Conservation (phyloP, 2,797 vertebrate genomes). For the Onychomys leucogaster region DNA sequence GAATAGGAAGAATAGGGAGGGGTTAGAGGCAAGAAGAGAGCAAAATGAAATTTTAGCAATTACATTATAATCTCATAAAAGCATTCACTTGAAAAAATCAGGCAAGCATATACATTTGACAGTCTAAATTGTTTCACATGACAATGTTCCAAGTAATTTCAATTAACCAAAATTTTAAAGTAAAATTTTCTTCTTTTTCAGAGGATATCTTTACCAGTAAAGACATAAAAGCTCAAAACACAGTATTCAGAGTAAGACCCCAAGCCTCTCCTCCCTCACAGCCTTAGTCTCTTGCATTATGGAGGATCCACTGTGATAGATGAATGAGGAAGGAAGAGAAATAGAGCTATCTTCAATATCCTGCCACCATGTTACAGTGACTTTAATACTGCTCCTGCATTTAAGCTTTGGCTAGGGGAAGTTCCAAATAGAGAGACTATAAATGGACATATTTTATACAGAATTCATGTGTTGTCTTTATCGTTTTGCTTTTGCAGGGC, state of each 20-base stretch:
- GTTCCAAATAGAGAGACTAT: not conserved
- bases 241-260: not conserved
- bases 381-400: too few relatives aligned
- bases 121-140: not conserved
- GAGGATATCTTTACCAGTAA: not conserved
- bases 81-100: not conserved
- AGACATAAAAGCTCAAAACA: not conserved
- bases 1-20: too few relatives aligned
- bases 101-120: not conserved
- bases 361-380: not conserved
- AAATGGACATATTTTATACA: not conserved
- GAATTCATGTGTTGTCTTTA: not conserved
- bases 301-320: not conserved
- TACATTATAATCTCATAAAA: not conserved
- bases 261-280: not conserved
- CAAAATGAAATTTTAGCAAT: not conserved
- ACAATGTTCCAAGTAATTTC: not conserved
- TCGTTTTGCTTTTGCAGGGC: not conserved
- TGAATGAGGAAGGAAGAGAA: not conserved
- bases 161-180: not conserved
- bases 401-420: not conserved
- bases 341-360: fast-evolving
- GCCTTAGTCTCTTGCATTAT: not conserved
- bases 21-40: not conserved
- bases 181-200: not conserved